Base-by-base conservation (phyloP, 2,113 vertebrate species). In the Channa maculata region DNA sequence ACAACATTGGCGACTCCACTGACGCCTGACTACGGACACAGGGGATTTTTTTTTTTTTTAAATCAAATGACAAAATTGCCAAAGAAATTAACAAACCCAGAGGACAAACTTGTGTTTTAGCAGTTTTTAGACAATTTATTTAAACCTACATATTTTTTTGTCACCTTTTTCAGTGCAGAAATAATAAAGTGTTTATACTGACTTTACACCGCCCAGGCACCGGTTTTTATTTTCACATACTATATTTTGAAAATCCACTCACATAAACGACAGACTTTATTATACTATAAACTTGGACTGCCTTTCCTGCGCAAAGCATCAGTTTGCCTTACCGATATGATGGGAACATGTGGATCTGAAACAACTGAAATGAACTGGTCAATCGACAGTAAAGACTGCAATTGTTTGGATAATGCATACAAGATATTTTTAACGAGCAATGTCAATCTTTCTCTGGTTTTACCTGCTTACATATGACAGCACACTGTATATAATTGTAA, bases 1-100 rank as follows among this genome's bases (percentile, higher is more conserved):
- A 84, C 5, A 66, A 68, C 66, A 63, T 41, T 46, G 74, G 59
- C 49, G 34, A 71, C 65, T 70, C 52, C 62, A 15, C 41, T 8
- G 59, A 51, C 37, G 15, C 38, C 59, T 43, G 77, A 65, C 39
- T 6, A 38, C 12, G 37, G 43, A 69, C 45, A 6, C 67, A 63
- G 8, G 54, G 4, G 55, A 15, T 53, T 15, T 24, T 24, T 24
- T 24, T 24, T 24, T 24, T 24, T 55, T 55, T 52, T 12, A 41
- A 50, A 60, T 8, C 46, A 71, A 53, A 15, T 37, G 34, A 48
- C 44, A 46, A 66, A 67, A 41, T 3, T 64, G 13, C n/a, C 34
- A 66, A 43, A 65, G 2, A 3, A 61, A 43, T 24, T 2, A 51
- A 53, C 14, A 51, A 60, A 58, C 3, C 45, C 41, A 0, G 9